These are phyloP conservation scores for Petrocephalus schoutedeni DNA, from an alignment of 2,797 vertebrate genomes.

Conservation along the genomic window DNA sequence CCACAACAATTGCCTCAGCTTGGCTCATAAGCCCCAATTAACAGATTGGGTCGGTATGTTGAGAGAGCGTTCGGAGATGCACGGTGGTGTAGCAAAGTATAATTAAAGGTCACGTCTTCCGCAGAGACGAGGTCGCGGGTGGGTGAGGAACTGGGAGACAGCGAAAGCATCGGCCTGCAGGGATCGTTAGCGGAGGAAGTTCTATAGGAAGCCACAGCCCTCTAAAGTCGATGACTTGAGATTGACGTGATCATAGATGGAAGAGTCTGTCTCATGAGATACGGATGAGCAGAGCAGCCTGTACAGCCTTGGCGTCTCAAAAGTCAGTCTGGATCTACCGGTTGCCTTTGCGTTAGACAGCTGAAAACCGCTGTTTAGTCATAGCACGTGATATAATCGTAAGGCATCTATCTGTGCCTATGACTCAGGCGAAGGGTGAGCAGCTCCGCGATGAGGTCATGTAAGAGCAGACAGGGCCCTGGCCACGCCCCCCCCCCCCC, in stretches of 20 bases:
- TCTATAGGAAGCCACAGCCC: not conserved
- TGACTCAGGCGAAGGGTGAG: not conserved
- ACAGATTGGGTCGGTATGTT: not conserved
- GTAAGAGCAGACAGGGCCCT: not conserved
- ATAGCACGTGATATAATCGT: not conserved
- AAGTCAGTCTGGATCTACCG: not conserved
- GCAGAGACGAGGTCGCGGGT: not conserved
- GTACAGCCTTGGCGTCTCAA: not conserved
- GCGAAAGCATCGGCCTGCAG: not conserved
- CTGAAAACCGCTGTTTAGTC: not conserved
- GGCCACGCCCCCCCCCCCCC: not conserved
- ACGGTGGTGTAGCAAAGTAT: not conserved
- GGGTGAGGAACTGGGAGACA: not conserved
- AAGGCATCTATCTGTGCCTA: not conserved
- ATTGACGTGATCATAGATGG: not conserved
- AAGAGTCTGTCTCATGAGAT: not conserved
- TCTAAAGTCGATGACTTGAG: not conserved
- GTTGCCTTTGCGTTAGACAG: not conserved
- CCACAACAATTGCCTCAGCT: not conserved
- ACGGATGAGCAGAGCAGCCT: not conserved
- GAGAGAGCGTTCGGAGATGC: not conserved
- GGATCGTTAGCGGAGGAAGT: not conserved
- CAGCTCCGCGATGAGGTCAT: not conserved
- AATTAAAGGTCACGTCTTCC: not conserved
- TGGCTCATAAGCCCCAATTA: not conserved